phyloP scores from a whole-genome alignment of 1,140 invertebrate genomes.

The Bombus affinis region DNA sequence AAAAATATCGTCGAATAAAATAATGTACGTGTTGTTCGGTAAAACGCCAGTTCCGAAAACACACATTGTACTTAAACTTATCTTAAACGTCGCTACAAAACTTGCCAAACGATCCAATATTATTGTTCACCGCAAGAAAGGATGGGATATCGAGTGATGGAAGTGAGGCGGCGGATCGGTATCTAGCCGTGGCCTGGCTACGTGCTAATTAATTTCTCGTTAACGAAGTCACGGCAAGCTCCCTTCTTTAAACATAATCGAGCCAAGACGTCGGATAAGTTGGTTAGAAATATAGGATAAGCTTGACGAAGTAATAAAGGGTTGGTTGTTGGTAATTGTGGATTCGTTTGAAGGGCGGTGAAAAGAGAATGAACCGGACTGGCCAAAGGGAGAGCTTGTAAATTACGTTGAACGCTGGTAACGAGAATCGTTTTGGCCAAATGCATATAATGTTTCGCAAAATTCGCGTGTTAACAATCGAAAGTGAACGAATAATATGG shows the following conservation, averaged over 20 bases:
- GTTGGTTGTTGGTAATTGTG: constrained; percentile 19
- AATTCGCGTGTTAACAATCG: neutral
- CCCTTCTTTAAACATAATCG: constrained; percentile 49
- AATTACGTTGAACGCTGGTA: constrained; percentile 35
- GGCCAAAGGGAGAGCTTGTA: neutral
- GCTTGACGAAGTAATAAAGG: constrained; percentile 41
- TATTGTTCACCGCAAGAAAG: neutral
- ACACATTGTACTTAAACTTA: neutral
- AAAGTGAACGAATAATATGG: neutral
- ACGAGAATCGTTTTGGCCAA: constrained; percentile 7
- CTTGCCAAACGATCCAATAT: neutral
- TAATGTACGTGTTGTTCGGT: too few relatives aligned
- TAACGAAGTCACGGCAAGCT: constrained; percentile 38
- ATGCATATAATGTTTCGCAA: neutral
- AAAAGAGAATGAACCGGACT: too few relatives aligned
- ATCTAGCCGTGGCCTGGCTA: neutral
- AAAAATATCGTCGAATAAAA: too few relatives aligned
- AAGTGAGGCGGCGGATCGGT: neutral
- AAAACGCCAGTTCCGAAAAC: too few relatives aligned
- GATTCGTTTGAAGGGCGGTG: neutral
- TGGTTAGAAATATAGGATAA: constrained; percentile 48
- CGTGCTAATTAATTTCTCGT: constrained; percentile 54
- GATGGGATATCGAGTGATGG: neutral
- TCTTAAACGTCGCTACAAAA: neutral
- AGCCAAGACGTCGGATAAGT: constrained; percentile 41